Conservation (phyloP, 2,888 invertebrate genomes). For the Andrena haemorrhoa region DNA sequence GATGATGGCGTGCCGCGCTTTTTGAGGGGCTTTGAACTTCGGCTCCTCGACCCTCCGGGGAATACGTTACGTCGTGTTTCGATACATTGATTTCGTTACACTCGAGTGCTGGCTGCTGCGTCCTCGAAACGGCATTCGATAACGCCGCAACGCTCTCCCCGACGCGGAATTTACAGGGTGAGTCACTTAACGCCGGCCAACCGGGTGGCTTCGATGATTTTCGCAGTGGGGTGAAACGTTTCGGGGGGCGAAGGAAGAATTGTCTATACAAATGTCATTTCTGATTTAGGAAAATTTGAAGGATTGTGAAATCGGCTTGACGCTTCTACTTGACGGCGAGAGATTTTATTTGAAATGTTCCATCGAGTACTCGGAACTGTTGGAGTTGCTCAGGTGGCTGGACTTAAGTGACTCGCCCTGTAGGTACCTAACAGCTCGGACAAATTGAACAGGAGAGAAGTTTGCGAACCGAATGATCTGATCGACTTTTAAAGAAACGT, state of each 20-base stretch:
- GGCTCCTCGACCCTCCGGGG: conserved; percentile 47
- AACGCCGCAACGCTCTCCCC: conserved; percentile 35
- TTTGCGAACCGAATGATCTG: conserved; percentile 2
- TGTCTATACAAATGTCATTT: no score
- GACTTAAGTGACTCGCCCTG: conserved; percentile 1
- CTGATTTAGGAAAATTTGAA: no score
- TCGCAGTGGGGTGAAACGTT: not conserved
- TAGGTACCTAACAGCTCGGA: not conserved
- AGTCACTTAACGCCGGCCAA: not conserved
- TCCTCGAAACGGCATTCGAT: conserved; percentile 37
- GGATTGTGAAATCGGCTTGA: no score
- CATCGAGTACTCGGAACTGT: no score
- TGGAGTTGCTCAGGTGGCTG: no score
- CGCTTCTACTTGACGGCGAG: no score
- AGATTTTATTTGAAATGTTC: no score
- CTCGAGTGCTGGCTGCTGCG: conserved; percentile 45
- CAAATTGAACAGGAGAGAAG: not conserved
- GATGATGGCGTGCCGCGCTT: conserved; percentile 47
- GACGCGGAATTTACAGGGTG: conserved; percentile 28
- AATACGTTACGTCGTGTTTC: conserved; percentile 61
- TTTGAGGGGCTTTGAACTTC: conserved; percentile 62
- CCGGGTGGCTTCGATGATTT: not conserved
- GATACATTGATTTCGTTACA: conserved; percentile 66
- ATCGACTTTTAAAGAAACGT: not conserved
- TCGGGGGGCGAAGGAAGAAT: no score